These are phyloP conservation scores for Pheosia gnoma DNA, from an alignment of 2,888 invertebrate species.

Conservation along the genomic window DNA sequence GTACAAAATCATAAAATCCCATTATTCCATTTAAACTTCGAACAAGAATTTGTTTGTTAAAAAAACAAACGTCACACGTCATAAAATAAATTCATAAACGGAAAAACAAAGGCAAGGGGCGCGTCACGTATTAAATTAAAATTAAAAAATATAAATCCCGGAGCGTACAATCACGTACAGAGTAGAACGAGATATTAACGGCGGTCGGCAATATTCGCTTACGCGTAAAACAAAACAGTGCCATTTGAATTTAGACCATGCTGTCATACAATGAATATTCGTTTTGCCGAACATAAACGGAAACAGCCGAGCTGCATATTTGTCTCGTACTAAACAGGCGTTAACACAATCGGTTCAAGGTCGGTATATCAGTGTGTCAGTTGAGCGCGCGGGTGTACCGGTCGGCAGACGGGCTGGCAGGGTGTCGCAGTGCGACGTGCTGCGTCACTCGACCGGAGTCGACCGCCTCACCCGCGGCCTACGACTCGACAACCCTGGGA, in stretches of 20 bases:
- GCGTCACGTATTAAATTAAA: slow-evolving; percentile 34
- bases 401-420: slow-evolving; percentile 31
- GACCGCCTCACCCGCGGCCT: slow-evolving; percentile 19
- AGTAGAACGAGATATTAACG: not conserved
- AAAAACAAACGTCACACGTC: slow-evolving; percentile 14
- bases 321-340: not conserved
- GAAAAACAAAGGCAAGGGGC: slow-evolving; percentile 21
- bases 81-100: slow-evolving; percentile 19
- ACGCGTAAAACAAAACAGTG: not conserved
- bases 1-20: not conserved
- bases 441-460: slow-evolving; percentile 59
- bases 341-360: slow-evolving; percentile 34
- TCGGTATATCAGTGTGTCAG: slow-evolving; percentile 16
- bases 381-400: slow-evolving; percentile 25
- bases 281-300: not conserved
- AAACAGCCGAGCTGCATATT: not conserved
- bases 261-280: not conserved
- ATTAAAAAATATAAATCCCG: slow-evolving; percentile 43
- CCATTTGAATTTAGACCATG: slow-evolving; percentile 2
- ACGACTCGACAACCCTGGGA: not conserved
- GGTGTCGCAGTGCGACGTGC: slow-evolving; percentile 72
- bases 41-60: slow-evolving; percentile 1
- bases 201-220: not conserved
- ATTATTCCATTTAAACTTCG: not conserved
- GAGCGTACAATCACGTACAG: not conserved